Percentiles rank a stretch among this genome's conserved stretches.
Evolutionary conservation across 2,888 invertebrate genomes (phyloP).

Genomic region (Hirtodrosophila cameraria): DNA sequence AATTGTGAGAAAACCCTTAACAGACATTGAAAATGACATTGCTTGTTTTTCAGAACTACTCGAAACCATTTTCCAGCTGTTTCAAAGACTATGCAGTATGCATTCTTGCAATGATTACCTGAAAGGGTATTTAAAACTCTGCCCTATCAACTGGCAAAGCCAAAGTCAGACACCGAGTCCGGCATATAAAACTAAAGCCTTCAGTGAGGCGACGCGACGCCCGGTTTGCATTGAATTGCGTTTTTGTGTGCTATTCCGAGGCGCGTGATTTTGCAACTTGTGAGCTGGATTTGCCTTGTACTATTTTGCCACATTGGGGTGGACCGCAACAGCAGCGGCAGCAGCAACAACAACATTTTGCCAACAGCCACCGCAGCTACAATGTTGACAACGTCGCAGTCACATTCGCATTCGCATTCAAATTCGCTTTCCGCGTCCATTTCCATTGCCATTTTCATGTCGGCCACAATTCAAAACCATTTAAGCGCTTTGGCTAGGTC

Average conservation of each 20-base stretch:
- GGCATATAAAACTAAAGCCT: constrained; percentile 1
- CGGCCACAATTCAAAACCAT: constrained; percentile 73
- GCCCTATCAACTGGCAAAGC: not conserved
- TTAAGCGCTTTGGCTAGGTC: constrained; percentile 68
- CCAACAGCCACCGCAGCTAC: constrained; percentile 64
- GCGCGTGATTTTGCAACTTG: constrained; percentile 78
- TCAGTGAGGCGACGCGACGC: constrained; percentile 8
- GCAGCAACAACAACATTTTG: constrained; percentile 55
- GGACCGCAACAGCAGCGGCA: constrained; percentile 18
- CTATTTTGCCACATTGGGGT: constrained; percentile 49
- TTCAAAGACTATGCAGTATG: no score
- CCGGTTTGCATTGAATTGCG: constrained; percentile 70
- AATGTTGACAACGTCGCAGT: constrained; percentile 65
- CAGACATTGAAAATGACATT: no score
- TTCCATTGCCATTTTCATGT: constrained; percentile 44
- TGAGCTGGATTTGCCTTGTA: constrained; percentile 66
- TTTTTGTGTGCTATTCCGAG: constrained; percentile 57
- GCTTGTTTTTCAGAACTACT: no score
- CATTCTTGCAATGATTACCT: not conserved
- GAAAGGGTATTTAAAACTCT: constrained; percentile 2
- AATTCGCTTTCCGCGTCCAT: constrained; percentile 19
- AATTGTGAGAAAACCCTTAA: no score
- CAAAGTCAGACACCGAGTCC: constrained; percentile 13
- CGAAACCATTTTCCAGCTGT: no score
- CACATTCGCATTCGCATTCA: not conserved